Evolutionary conservation across 2,888 invertebrate species (phyloP).

Genomic region (Eudasyphora cyanicolor): DNA sequence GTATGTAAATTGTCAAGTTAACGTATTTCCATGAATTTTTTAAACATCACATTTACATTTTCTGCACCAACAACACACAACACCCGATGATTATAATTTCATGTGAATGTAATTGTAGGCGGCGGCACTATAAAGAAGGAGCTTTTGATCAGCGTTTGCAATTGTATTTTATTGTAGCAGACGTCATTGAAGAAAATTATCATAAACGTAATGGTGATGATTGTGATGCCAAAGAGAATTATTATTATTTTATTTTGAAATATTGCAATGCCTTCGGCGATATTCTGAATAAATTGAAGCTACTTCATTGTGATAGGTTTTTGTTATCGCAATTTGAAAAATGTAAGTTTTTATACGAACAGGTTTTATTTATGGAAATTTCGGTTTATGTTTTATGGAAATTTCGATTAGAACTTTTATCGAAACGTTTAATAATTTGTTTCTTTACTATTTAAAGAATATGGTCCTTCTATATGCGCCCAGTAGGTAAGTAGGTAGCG

Average conservation of each 20-base stretch:
- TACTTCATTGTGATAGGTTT: too few species aligned
- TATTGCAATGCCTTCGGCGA: background rate
- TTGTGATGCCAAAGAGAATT: background rate
- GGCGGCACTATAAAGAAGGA: constrained; percentile 12
- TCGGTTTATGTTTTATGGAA: too few species aligned
- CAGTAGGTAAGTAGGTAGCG: too few species aligned
- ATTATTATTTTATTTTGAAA: background rate
- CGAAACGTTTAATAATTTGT: too few species aligned
- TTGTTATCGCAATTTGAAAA: too few species aligned
- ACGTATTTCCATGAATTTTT: constrained; percentile 42
- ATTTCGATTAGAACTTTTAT: too few species aligned
- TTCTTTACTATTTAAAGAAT: too few species aligned
- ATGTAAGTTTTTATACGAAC: too few species aligned
- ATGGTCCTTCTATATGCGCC: too few species aligned
- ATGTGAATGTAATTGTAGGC: constrained; percentile 39
- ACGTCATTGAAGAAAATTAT: background rate
- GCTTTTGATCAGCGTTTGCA: background rate
- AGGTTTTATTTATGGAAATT: too few species aligned
- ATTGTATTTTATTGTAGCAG: background rate
- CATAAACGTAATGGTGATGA: too few species aligned
- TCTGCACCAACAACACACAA: background rate
- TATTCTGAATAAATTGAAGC: too few species aligned
- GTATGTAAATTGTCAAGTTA: constrained; percentile 38
- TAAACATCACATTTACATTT: constrained; percentile 47
- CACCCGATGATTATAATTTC: constrained; percentile 20